Evolutionary conservation across 2,888 invertebrate genomes (phyloP).

Genomic region (Andrena hattorfiana): DNA sequence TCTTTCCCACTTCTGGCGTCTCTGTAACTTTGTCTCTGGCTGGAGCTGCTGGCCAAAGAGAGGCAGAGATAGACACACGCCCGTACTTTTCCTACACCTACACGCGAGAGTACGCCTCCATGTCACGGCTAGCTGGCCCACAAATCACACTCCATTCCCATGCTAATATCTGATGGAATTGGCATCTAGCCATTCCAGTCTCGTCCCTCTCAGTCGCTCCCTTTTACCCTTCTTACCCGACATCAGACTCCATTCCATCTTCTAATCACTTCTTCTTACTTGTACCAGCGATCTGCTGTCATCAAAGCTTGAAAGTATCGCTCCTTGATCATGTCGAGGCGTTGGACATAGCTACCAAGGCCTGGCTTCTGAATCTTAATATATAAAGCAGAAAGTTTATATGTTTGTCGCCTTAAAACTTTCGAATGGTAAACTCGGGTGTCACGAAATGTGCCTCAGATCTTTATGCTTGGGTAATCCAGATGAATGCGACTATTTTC

Average conservation of each 20-base stretch:
- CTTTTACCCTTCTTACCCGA: constrained; percentile 26
- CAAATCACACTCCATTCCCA: constrained; percentile 82
- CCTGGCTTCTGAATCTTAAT: no score
- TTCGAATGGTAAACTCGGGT: no score
- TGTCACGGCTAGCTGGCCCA: constrained; percentile 64
- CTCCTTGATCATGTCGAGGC: not conserved
- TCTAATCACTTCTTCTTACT: not conserved
- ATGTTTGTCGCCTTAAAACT: no score
- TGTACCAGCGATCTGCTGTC: not conserved
- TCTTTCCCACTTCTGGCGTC: constrained; percentile 28
- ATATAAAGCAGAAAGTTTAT: no score
- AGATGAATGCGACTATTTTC: no score
- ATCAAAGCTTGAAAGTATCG: not conserved
- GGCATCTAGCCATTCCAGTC: constrained; percentile 77
- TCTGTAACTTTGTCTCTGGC: constrained; percentile 62
- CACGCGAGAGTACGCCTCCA: constrained; percentile 54
- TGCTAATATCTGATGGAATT: constrained; percentile 82
- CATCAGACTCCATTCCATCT: not conserved
- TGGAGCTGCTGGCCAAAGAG: constrained; percentile 27
- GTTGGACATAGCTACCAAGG: not conserved
- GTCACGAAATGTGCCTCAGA: no score
- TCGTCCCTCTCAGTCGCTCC: not conserved
- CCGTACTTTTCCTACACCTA: constrained; percentile 49
- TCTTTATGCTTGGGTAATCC: no score
- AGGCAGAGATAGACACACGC: constrained; percentile 26